Conservation (phyloP, 2,797 vertebrate species). For the Rhinogobio ventralis region DNA sequence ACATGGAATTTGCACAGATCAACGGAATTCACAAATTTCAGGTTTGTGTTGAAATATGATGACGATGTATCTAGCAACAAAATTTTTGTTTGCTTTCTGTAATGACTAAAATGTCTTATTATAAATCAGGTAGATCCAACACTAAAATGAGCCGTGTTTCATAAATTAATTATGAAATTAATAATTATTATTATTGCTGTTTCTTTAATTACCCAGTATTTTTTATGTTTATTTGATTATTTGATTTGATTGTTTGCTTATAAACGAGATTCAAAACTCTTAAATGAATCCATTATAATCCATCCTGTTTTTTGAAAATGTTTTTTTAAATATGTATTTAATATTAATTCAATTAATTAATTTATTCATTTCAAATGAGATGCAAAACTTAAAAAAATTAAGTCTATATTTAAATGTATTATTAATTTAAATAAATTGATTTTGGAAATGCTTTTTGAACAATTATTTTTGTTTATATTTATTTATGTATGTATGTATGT, state of each 20-base stretch:
- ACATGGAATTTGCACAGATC: slow-evolving; percentile 96
- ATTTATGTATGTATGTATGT: background rate
- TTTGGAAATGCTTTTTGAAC: no score
- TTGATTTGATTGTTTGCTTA: background rate
- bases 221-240: background rate
- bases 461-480: background rate
- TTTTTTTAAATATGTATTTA: background rate
- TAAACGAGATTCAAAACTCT: background rate
- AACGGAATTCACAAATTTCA: slow-evolving; percentile 97
- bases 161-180: no score
- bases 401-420: no score
- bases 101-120: background rate
- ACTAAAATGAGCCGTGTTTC: background rate
- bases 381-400: background rate
- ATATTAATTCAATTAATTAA: background rate
- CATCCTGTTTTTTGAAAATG: background rate
- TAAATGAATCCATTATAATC: background rate
- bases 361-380: background rate
- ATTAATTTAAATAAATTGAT: no score
- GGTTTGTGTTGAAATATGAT: slow-evolving; percentile 72
- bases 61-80: background rate
- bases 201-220: background rate
- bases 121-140: background rate
- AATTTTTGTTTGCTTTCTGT: background rate
- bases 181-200: no score